Percentiles rank a stretch among this genome's conserved stretches.
Conservation (phyloP, 2,113 vertebrate species). For the Megatriorchis doriae region DNA sequence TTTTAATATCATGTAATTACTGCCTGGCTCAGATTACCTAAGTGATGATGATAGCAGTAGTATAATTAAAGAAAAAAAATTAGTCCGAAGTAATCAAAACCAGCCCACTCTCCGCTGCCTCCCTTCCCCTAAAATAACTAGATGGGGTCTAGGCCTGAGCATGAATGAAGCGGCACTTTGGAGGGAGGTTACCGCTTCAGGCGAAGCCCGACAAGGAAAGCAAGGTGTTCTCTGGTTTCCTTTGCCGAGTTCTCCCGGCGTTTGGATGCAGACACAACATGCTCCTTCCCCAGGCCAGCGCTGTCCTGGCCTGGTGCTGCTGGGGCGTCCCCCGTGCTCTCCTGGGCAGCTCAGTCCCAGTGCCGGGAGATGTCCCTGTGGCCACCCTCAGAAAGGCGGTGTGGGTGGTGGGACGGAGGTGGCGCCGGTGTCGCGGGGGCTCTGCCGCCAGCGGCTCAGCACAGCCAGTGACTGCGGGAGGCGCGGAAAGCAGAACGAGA, state of each 20-base stretch:
- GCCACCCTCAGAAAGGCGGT: accelerated
- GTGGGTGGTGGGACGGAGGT: neutral
- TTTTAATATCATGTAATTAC: neutral
- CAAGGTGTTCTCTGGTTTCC: neutral
- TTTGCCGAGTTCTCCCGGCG: accelerated
- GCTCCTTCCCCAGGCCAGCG: accelerated
- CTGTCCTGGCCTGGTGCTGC: neutral
- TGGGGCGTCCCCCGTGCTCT: no score
- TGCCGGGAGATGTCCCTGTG: neutral
- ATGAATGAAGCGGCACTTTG: accelerated
- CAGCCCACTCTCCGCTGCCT: neutral
- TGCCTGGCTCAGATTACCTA: neutral
- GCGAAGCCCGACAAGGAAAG: neutral
- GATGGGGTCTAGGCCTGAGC: neutral
- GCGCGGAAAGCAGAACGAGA: neutral
- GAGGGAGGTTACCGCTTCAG: neutral
- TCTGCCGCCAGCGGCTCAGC: neutral
- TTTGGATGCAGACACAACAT: accelerated
- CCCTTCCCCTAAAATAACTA: neutral
- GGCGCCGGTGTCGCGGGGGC: accelerated
- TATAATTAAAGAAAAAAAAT: neutral
- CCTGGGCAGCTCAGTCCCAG: neutral
- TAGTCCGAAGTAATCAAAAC: neutral
- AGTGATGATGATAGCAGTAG: neutral
- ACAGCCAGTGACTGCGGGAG: accelerated